A percentile compares a stretch with the other conserved stretches of the same genome.
phyloP scores from a whole-genome alignment of 2,113 vertebrate species.

The Romanogobio albipinnatus region DNA sequence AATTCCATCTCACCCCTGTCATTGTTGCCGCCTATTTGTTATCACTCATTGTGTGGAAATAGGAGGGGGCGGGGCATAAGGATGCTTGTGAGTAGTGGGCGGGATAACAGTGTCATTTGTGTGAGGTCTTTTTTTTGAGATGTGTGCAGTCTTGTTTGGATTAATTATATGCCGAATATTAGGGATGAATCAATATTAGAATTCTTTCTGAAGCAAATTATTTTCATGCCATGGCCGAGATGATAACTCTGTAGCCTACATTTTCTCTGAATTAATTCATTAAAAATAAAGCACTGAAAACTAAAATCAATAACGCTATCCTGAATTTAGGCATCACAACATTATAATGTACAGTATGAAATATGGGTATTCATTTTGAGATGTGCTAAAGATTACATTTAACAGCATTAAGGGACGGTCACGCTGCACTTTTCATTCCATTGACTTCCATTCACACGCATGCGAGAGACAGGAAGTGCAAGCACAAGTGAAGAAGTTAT shows the following conservation, averaged over 20 bases:
- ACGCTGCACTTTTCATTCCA: neutral
- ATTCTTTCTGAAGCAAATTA: neutral
- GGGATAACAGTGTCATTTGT: neutral
- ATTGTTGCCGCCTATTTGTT: neutral
- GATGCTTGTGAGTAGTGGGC: neutral
- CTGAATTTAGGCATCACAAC: neutral
- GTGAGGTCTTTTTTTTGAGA: neutral
- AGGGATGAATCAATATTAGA: neutral
- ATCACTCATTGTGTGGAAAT: conserved; percentile 9
- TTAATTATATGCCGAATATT: neutral
- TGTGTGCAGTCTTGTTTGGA: neutral
- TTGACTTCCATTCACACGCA: too few relatives aligned
- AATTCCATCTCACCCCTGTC: neutral
- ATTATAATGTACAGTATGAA: neutral
- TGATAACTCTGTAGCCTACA: neutral
- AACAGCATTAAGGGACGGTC: neutral
- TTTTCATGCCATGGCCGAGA: neutral
- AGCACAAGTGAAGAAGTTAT: too few relatives aligned
- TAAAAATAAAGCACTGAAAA: neutral
- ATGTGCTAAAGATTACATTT: neutral
- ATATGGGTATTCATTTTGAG: neutral
- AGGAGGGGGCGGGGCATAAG: neutral
- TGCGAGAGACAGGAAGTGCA: too few relatives aligned
- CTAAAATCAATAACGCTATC: neutral
- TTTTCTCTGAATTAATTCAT: neutral